Base-by-base conservation (phyloP, 2,888 invertebrate genomes). In the Cyclophora albipunctata region DNA sequence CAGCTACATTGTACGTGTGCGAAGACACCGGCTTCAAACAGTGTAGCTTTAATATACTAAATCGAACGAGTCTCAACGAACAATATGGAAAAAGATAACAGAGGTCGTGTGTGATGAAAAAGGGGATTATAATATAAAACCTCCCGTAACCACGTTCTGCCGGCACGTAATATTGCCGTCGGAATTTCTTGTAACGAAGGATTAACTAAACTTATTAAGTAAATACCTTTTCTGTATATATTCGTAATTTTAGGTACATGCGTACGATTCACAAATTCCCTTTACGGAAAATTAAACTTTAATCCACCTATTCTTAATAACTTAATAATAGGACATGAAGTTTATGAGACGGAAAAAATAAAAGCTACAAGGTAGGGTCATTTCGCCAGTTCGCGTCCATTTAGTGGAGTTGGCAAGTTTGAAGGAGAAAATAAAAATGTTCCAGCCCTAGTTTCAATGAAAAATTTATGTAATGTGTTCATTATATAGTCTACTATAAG, bases 131-230 rank as follows among this genome's bases (percentile, higher is more conserved):
- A 60, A 37, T 37, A 37, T 53, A 44, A 57, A 63, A 57, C 60
- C 52, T 64, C 60, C 59, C 53, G 50, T 51, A 57, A 54, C 49
- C 46, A 35, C 51, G 50, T 47, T 52, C 40, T 53, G 51, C 46
- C 50, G 46, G 56, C 55, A 53, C 56, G 57, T 50, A 56, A 55
- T 56, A 62, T 59, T 51, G 56, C 51, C 53, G 48, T n/a, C 35
- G 46, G 49, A 49, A 50, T 44, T 41, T 47, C 41, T 54, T 50
- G 46, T 49, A 34, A 50, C 45, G 34, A 40, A 44, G 40, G 47
- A 51, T 56, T 49, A 54, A 41, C 44, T 34, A 37, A 45, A 49
- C 46, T 46, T 51, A 48, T 45, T 47, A 46, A 20, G 20, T 20
- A 20, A 20, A 47, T 48, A 48, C 45, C 33, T 45, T 40, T 42